A percentile compares a stretch with the other conserved stretches of the same genome.
phyloP scores from a whole-genome alignment of 2,797 vertebrate species.

The Chaenodraco wilsoni region DNA sequence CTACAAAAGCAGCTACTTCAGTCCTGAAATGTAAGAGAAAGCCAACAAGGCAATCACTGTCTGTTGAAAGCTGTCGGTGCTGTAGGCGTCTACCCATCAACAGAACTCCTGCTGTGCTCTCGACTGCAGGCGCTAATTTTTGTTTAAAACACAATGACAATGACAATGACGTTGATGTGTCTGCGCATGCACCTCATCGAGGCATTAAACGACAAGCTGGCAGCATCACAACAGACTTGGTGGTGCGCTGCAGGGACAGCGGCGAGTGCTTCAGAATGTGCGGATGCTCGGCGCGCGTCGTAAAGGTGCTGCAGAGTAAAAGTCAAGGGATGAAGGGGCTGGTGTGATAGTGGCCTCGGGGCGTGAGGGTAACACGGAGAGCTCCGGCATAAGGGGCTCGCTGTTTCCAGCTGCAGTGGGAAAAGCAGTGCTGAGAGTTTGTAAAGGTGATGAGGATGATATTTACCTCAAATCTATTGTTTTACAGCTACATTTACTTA shows the following conservation, averaged over 20 bases:
- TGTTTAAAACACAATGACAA: slow-evolving; percentile 11
- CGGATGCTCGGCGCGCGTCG: slow-evolving; percentile 35
- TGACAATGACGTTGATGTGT: slow-evolving; percentile 48
- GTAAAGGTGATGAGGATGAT: not conserved
- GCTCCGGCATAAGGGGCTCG: slow-evolving; percentile 12
- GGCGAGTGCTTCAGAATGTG: slow-evolving; percentile 46
- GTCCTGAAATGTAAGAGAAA: slow-evolving; percentile 60
- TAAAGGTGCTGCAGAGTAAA: slow-evolving; percentile 44
- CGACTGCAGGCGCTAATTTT: slow-evolving; percentile 53
- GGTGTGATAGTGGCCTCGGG: slow-evolving; percentile 33
- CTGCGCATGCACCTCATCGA: slow-evolving; percentile 44
- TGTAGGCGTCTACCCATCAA: slow-evolving; percentile 68
- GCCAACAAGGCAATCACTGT: slow-evolving; percentile 69
- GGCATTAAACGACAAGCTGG: slow-evolving; percentile 72
- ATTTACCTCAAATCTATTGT: not conserved
- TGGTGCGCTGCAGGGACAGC: slow-evolving; percentile 47
- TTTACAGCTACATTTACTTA: too few species aligned
- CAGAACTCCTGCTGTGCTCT: slow-evolving; percentile 56
- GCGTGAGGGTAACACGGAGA: slow-evolving; percentile 25
- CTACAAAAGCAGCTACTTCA: slow-evolving; percentile 55
- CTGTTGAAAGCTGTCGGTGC: slow-evolving; percentile 70
- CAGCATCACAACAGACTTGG: slow-evolving; percentile 57
- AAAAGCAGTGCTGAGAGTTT: slow-evolving; percentile 5
- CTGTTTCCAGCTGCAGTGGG: slow-evolving; percentile 16
- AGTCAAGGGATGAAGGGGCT: slow-evolving; percentile 32